Percentiles rank a stretch among this genome's conserved stretches.
phyloP scores from a whole-genome alignment of 2,888 invertebrate genomes.

The Drosophila prolongata region DNA sequence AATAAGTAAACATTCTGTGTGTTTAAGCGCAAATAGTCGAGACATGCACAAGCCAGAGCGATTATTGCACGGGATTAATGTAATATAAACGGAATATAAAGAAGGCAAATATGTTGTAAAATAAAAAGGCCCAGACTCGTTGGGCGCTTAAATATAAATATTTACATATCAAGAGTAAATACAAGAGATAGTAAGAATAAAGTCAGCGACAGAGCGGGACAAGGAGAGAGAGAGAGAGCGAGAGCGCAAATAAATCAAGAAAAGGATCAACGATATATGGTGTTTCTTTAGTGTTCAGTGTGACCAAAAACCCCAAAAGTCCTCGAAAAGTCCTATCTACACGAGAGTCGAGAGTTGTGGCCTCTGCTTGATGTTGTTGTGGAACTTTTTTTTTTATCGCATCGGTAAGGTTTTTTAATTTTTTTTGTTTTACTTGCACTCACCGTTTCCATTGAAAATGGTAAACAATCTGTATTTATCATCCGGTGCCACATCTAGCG shows the following conservation, averaged over 20 bases:
- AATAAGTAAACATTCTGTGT: slow-evolving; percentile 19
- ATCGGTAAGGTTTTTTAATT: neutral
- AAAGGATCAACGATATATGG: slow-evolving; percentile 5
- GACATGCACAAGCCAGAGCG: slow-evolving; percentile 26
- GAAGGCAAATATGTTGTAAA: slow-evolving; percentile 15
- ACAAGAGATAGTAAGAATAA: slow-evolving; percentile 18
- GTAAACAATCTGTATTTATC: slow-evolving; percentile 84
- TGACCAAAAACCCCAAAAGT: slow-evolving; percentile 14
- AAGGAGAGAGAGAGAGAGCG: slow-evolving; percentile 14
- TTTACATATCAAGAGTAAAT: slow-evolving; percentile 19
- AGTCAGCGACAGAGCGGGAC: slow-evolving; percentile 2
- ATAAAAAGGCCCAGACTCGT: slow-evolving; percentile 3
- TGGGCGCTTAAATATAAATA: slow-evolving; percentile 6
- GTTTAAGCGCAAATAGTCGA: slow-evolving; percentile 22
- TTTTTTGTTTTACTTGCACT: slow-evolving; percentile 63
- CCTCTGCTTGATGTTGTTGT: slow-evolving; percentile 6
- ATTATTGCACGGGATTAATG: slow-evolving; percentile 26
- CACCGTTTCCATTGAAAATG: slow-evolving; percentile 84
- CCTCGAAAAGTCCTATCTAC: slow-evolving; percentile 11
- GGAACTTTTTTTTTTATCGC: neutral
- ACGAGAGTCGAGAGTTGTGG: slow-evolving; percentile 6
- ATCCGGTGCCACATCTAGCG: slow-evolving; percentile 76
- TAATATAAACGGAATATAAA: slow-evolving; percentile 20
- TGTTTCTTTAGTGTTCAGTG: slow-evolving; percentile 12
- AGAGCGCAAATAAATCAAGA: slow-evolving; percentile 6